phyloP scores from a whole-genome alignment of 2,113 vertebrate genomes.

The Perca fluviatilis region DNA sequence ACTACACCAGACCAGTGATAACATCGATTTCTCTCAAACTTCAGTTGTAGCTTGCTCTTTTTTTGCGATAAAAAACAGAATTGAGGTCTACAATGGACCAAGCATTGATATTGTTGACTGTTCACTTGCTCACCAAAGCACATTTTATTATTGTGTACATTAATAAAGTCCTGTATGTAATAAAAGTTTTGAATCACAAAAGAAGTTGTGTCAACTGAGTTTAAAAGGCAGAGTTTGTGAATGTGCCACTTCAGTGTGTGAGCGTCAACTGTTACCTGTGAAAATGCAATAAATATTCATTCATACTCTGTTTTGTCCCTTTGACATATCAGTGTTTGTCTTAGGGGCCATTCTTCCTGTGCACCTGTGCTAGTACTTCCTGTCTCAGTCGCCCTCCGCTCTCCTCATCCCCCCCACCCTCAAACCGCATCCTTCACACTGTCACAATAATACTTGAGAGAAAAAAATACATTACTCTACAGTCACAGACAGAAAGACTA shows the following conservation, averaged over 20 bases:
- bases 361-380: slow-evolving; percentile 87
- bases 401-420: slow-evolving; percentile 66
- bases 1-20: slow-evolving; percentile 25
- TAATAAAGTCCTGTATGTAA: neutral
- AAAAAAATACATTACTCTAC: slow-evolving; percentile 24
- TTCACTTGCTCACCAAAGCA: neutral
- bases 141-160: neutral
- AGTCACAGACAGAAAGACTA: slow-evolving; percentile 47
- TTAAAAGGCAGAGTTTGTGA: neutral
- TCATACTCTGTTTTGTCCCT: slow-evolving; percentile 43
- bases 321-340: slow-evolving; percentile 71
- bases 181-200: neutral
- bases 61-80: neutral
- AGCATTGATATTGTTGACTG: neutral
- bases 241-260: neutral
- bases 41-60: neutral
- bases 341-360: slow-evolving; percentile 85
- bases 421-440: slow-evolving; percentile 81
- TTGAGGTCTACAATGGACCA: neutral
- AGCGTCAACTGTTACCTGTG: slow-evolving; percentile 23
- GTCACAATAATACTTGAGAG: slow-evolving; percentile 66
- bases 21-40: slow-evolving; percentile 31
- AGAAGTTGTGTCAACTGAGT: neutral
- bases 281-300: slow-evolving; percentile 53
- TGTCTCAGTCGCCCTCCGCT: slow-evolving; percentile 80